Evolutionary conservation across 2,888 invertebrate genomes (phyloP).

Genomic region (Morpho deidamia): DNA sequence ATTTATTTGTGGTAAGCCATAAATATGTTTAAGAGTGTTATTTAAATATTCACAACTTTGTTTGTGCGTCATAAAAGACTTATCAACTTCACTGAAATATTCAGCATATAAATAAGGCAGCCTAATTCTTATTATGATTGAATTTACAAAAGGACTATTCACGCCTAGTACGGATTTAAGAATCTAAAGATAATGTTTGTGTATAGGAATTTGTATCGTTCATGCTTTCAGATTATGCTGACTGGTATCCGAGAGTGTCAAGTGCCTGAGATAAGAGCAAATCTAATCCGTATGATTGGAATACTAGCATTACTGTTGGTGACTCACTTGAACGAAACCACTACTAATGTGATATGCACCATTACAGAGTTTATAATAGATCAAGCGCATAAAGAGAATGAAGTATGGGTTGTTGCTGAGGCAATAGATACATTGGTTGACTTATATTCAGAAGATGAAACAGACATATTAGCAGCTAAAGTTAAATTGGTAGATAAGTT

Average conservation of each 20-base stretch:
- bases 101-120: too few species aligned
- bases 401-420: conserved; percentile 86
- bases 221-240: conserved; percentile 64
- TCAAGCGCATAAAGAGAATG: conserved; percentile 78
- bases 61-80: too few species aligned
- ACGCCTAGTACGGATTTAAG: too few species aligned
- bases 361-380: conserved; percentile 81
- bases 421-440: conserved; percentile 86
- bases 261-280: conserved; percentile 76
- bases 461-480: conserved; percentile 80
- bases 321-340: conserved; percentile 53
- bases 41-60: too few species aligned
- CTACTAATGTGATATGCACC: conserved; percentile 51
- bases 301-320: conserved; percentile 71
- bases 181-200: too few species aligned
- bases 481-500: conserved; percentile 82
- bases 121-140: too few species aligned
- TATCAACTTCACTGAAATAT: too few species aligned
- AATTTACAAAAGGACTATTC: too few species aligned
- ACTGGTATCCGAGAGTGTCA: conserved; percentile 72
- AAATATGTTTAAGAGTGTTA: too few species aligned
- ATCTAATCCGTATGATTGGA: conserved; percentile 79
- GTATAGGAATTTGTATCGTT: too few species aligned
- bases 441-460: conserved; percentile 87
- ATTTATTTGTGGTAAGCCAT: too few species aligned